These are phyloP conservation scores for Leucophenga varia DNA, from an alignment of 1,140 invertebrate genomes.

Conservation along the genomic window DNA sequence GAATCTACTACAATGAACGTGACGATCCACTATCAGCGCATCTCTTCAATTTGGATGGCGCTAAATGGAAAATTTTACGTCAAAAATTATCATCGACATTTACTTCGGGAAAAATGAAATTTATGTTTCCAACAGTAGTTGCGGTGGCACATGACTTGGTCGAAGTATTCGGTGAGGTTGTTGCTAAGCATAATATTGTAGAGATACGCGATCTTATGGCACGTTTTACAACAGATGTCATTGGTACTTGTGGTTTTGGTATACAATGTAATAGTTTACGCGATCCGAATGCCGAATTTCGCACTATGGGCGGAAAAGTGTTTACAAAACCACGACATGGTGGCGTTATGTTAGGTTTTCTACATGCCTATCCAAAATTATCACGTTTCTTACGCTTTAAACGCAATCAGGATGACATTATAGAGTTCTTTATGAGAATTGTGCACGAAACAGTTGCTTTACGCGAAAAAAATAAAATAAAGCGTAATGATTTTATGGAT, in stretches of 20 bases:
- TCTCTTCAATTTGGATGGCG: constrained; percentile 57
- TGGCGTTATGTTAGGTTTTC: constrained; percentile 11
- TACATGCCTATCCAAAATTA: constrained; percentile 21
- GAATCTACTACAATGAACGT: constrained; percentile 58
- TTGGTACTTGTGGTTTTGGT: constrained; percentile 60
- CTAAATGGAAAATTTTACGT: constrained; percentile 61
- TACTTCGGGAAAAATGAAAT: constrained; percentile 62
- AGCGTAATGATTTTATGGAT: constrained; percentile 61
- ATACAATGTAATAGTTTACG: constrained; percentile 58
- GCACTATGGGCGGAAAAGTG: constrained; percentile 29
- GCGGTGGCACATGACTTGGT: constrained; percentile 39
- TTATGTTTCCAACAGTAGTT: constrained; percentile 57
- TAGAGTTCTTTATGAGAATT: constrained; percentile 57
- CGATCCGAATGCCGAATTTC: constrained; percentile 60
- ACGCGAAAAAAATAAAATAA: constrained; percentile 57
- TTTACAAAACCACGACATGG: constrained; percentile 24
- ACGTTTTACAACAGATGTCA: constrained; percentile 65
- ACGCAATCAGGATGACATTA: constrained; percentile 43
- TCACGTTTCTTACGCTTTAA: constrained; percentile 15
- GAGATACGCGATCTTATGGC: constrained; percentile 59
- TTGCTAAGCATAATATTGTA: constrained; percentile 55
- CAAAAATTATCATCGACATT: constrained; percentile 62
- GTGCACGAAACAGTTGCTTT: constrained; percentile 57
- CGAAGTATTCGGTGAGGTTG: constrained; percentile 14
- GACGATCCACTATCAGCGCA: constrained; percentile 60